Conservation (phyloP, 2,888 invertebrate genomes). For the Adineta ricciae region DNA sequence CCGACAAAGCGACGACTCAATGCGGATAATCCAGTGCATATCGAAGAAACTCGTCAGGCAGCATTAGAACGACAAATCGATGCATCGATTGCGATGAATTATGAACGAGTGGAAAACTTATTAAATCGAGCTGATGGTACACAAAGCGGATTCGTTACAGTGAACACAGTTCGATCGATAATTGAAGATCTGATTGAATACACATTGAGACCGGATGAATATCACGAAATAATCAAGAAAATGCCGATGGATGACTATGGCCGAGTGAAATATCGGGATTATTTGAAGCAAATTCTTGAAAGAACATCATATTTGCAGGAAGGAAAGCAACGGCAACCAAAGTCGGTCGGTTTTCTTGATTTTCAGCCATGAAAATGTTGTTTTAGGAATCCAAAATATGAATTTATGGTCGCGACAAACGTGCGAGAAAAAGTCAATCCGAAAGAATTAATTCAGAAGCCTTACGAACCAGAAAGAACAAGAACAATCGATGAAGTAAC, state of each 20-base stretch:
- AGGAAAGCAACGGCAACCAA: neutral
- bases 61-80: neutral
- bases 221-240: neutral
- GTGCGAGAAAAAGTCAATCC: neutral
- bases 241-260: neutral
- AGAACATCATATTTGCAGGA: neutral
- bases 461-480: neutral
- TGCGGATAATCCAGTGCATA: neutral
- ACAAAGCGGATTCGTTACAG: neutral
- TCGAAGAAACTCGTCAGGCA: neutral
- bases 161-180: neutral
- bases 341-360: no score
- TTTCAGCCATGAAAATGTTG: neutral
- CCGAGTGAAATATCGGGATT: neutral
- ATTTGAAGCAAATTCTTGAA: neutral
- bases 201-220: neutral
- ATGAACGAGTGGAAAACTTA: neutral
- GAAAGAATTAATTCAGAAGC: neutral
- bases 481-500: neutral
- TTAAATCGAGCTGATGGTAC: neutral
- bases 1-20: neutral
- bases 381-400: neutral
- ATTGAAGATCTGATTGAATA: constrained; percentile 1
- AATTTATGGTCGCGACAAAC: neutral
- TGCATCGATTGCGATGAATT: neutral